phyloP scores from a whole-genome alignment of 2,888 invertebrate species.

The Athripsodes cinereus region DNA sequence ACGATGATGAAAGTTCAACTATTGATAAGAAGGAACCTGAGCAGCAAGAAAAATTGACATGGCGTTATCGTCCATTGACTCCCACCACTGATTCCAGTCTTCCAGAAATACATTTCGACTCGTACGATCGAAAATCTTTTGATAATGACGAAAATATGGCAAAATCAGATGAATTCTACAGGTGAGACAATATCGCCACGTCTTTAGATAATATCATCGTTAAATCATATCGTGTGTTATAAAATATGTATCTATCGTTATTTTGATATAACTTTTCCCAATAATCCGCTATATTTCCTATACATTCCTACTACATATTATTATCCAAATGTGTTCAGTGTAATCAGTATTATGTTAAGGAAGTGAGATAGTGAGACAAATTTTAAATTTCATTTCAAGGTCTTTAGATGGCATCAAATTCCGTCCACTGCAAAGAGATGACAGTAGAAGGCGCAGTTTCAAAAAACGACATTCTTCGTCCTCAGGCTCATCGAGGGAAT shows the following conservation, averaged over 20 bases:
- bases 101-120: slow-evolving; percentile 50
- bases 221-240: background rate
- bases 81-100: slow-evolving; percentile 33
- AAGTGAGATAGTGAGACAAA: no score
- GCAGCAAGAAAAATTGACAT: slow-evolving; percentile 40
- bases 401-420: slow-evolving; percentile 62
- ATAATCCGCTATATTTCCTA: background rate
- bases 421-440: slow-evolving; percentile 54
- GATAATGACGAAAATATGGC: slow-evolving; percentile 34
- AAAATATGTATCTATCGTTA: background rate
- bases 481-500: slow-evolving; percentile 52
- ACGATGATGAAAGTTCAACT: slow-evolving; percentile 6
- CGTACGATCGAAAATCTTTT: slow-evolving; percentile 40
- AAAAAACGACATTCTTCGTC: slow-evolving; percentile 54
- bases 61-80: slow-evolving; percentile 45
- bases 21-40: slow-evolving; percentile 21
- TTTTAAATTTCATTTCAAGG: slow-evolving; percentile 42
- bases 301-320: background rate
- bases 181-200: slow-evolving; percentile 36
- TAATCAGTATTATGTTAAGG: no score
- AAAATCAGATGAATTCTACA: slow-evolving; percentile 47
- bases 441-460: slow-evolving; percentile 55
- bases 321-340: no score
- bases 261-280: background rate
- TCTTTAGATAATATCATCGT: background rate